Percentiles rank a stretch among this genome's conserved stretches.
phyloP scores from a whole-genome alignment of 2,113 vertebrate genomes.

The Pipra filicauda region DNA sequence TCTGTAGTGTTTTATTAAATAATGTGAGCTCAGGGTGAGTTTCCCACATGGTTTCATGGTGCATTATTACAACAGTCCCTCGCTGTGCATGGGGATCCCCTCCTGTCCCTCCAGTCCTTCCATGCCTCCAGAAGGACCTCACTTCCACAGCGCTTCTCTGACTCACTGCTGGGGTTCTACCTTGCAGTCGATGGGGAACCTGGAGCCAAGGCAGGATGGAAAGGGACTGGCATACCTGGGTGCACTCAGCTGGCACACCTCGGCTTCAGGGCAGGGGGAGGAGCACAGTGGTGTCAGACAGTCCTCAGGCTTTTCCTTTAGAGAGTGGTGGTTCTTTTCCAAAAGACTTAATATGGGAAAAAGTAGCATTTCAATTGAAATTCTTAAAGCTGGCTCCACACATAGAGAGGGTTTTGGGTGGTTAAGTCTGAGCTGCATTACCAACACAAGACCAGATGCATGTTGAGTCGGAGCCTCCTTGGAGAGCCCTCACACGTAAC shows the following conservation, averaged over 20 bases:
- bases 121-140: not conserved
- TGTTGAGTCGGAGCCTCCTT: not conserved
- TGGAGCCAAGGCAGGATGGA: fast-evolving
- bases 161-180: fast-evolving
- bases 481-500: fast-evolving
- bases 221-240: fast-evolving
- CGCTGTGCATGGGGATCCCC: not conserved
- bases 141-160: fast-evolving
- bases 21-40: not conserved
- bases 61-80: not conserved
- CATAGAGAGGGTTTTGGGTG: not conserved
- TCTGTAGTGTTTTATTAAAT: not conserved
- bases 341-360: not conserved
- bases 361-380: not conserved
- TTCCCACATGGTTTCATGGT: not conserved
- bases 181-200: fast-evolving
- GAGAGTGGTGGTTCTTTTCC: not conserved
- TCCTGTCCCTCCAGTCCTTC: not conserved
- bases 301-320: not conserved
- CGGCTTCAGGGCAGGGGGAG: fast-evolving
- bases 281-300: fast-evolving
- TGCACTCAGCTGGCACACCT: no score
- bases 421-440: not conserved
- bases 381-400: not conserved
- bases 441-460: not conserved